Evolutionary conservation across 2,797 vertebrate genomes (phyloP).

Genomic region (Rhinophrynus dorsalis): DNA sequence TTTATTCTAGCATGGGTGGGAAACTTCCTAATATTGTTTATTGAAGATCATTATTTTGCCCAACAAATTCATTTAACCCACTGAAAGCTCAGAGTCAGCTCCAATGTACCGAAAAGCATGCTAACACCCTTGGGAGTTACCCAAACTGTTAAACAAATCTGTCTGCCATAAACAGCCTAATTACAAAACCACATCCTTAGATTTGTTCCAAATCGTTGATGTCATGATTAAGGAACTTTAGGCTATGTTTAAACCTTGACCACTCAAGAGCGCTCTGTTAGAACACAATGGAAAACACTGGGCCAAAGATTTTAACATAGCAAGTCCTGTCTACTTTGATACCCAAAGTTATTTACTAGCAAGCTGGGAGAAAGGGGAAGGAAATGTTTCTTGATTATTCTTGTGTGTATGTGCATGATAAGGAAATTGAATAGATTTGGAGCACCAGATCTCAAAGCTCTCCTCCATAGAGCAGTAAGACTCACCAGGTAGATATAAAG

Average conservation of each 20-base stretch:
- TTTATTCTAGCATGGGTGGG: neutral
- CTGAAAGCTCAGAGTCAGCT: no score
- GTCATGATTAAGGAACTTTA: neutral
- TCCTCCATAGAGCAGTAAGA: no score
- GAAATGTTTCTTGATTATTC: conserved; percentile 9
- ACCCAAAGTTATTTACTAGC: neutral
- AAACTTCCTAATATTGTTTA: conserved; percentile 1
- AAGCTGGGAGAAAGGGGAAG: conserved; percentile 3
- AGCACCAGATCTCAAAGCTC: no score
- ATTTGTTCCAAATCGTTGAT: neutral
- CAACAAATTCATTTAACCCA: no score
- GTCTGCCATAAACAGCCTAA: neutral
- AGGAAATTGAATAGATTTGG: no score
- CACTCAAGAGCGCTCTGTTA: neutral
- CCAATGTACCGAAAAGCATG: no score
- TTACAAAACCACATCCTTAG: neutral
- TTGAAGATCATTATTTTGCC: no score
- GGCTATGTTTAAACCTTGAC: neutral
- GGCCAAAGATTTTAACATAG: neutral
- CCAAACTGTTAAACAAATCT: neutral
- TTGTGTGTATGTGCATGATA: neutral
- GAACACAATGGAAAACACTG: neutral
- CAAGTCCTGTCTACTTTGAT: neutral
- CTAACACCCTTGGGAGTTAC: neutral
- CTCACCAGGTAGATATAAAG: no score